Conservation (phyloP, 2,113 vertebrate species). For the Onychostruthus taczanowskii region DNA sequence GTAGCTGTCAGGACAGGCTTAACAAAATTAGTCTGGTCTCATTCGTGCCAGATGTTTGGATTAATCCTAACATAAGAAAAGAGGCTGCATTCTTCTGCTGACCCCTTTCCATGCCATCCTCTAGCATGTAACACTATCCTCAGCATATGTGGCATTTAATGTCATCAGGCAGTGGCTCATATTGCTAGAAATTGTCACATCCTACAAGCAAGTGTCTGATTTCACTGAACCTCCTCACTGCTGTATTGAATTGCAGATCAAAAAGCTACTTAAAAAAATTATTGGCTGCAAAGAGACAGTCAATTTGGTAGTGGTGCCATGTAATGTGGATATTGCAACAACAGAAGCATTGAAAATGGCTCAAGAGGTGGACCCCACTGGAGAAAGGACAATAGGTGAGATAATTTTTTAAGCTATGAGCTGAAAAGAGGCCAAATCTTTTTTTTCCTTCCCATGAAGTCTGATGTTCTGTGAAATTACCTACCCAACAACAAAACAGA, state of each 20-base stretch:
- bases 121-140: background rate
- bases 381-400: constrained; percentile 87
- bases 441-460: background rate
- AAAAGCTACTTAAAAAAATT: constrained; percentile 75
- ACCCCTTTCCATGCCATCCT: background rate
- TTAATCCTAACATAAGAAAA: background rate
- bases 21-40: background rate
- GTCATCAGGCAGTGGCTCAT: background rate
- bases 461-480: background rate
- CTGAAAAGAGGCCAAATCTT: background rate
- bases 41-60: background rate
- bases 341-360: constrained; percentile 92
- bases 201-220: background rate
- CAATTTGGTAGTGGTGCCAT: constrained; percentile 86
- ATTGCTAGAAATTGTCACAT: background rate
- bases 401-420: background rate
- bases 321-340: constrained; percentile 91
- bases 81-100: background rate
- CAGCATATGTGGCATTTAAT: background rate
- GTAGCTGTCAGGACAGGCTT: background rate
- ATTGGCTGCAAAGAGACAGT: constrained; percentile 86
- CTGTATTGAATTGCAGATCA: constrained; percentile 76
- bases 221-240: background rate
- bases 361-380: constrained; percentile 82
- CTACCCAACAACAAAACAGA: background rate